Evolutionary conservation across 2,113 vertebrate genomes (phyloP).

Genomic region (Micromys minutus): DNA sequence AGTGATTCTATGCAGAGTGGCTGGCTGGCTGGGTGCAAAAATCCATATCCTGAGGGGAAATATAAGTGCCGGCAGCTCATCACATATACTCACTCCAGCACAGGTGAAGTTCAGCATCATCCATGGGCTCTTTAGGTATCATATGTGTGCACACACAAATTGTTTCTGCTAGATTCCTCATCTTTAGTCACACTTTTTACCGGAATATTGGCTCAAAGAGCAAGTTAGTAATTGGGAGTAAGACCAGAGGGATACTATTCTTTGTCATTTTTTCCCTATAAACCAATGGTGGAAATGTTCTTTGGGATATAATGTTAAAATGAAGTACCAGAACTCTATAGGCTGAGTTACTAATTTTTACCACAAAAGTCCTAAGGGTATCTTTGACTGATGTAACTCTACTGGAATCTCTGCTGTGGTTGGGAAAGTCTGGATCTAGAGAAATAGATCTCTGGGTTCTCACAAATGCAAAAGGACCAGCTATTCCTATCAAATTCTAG

Average conservation of each 20-base stretch:
- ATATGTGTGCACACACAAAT: no score
- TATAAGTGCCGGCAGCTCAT: accelerated
- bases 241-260: not conserved
- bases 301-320: not conserved
- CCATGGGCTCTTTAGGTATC: not conserved
- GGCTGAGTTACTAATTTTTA: not conserved
- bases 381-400: not conserved
- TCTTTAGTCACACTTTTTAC: not conserved
- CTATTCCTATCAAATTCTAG: not conserved
- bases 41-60: accelerated
- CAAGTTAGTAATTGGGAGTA: not conserved
- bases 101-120: not conserved
- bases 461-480: not conserved
- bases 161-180: not conserved
- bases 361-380: not conserved
- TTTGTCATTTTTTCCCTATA: not conserved
- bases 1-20: not conserved
- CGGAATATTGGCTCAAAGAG: not conserved
- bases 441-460: not conserved
- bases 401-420: not conserved
- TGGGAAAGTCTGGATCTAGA: not conserved
- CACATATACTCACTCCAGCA: no score
- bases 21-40: not conserved
- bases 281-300: not conserved
- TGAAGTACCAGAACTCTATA: not conserved